phyloP scores from a whole-genome alignment of 92 coral and sea anemone genomes.

The Bergia puertoricense region DNA sequence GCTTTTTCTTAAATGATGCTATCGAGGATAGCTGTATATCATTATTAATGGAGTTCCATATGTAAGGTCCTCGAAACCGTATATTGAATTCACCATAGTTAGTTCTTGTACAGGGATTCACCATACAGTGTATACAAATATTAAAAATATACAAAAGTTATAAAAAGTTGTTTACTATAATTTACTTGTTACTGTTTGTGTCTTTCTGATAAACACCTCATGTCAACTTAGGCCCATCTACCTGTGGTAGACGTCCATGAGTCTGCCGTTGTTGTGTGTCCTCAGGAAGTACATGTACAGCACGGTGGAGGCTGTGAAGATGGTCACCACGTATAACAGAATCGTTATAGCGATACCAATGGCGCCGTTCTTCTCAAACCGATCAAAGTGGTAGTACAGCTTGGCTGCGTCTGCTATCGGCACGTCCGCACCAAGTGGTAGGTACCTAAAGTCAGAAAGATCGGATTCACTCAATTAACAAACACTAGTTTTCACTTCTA shows the following conservation, averaged over 20 bases:
- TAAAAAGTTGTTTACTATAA: no score
- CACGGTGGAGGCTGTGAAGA: conserved; percentile 84
- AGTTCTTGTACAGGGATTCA: no score
- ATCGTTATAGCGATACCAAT: conserved; percentile 92
- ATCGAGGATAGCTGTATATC: no score
- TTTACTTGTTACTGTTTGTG: no score
- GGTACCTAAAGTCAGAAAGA: conserved; percentile 52
- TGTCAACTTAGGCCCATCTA: not conserved
- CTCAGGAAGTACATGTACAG: conserved; percentile 96
- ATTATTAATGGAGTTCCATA: no score
- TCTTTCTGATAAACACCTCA: no score
- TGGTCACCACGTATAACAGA: conserved; percentile 89
- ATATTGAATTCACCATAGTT: no score
- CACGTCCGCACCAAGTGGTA: conserved; percentile 78
- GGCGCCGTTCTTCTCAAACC: conserved; percentile 93
- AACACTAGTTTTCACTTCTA: no score
- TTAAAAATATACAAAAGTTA: no score
- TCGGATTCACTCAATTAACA: not conserved
- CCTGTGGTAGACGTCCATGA: conserved; percentile 94
- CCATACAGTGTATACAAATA: no score
- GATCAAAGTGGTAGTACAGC: conserved; percentile 97
- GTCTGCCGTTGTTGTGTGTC: conserved; percentile 90
- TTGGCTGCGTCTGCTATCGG: conserved; percentile 98
- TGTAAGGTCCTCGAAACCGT: no score
- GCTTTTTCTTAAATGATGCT: no score